Evolutionary conservation across 2,888 invertebrate genomes (phyloP), one percentile per base, ranked within the genome.

Genomic region (Andrena chrysosceles): DNA sequence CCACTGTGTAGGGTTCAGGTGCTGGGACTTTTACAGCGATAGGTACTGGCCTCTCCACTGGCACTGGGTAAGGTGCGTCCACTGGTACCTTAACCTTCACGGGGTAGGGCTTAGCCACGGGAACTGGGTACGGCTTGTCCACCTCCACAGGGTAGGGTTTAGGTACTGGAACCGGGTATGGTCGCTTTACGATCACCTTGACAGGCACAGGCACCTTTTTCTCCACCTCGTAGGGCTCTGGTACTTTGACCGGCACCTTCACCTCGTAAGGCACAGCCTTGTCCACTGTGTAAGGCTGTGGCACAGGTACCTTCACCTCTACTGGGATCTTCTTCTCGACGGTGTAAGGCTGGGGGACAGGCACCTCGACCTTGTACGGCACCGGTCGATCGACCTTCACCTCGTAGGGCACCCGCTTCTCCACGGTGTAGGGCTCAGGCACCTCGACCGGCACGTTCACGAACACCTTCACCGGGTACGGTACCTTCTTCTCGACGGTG

Each of bases 191-290:
- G 67, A 94, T 95, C 1, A 97, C 96, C 88, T 96, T 95, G 0
- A 97, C 97, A 82, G 96, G 96, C 90, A 96, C 96, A 85, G 96
- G 96, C 59, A 97, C 94, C 86, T 95, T 95, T 91, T 96, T 97
- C 92, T 96, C 96, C 33, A 97, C 97, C 81, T 96, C 96, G 93
- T 95, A 97, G 20, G 96, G 97, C 83, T 96, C 96, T 69, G 96
- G 95, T 66, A 97, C 96, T 90, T 96, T 96, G 72, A 97, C 96
- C 73, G 96, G 96, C 16, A 96, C 95, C 90, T 96, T 96, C 68
- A 96, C 96, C 88, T 96, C 95, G 92, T 95, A 95, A 80, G 96
- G 96, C 3, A 96, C 95, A 49, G 90, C 83, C 69, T 91, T 92
- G 75, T 92, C 90, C 29, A 92, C 90, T 16, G 88, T 88, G 73